Percentiles rank a stretch among this genome's conserved stretches.
Evolutionary conservation across 2,797 vertebrate genomes (phyloP).

Genomic region (Centroberyx gerrardi): DNA sequence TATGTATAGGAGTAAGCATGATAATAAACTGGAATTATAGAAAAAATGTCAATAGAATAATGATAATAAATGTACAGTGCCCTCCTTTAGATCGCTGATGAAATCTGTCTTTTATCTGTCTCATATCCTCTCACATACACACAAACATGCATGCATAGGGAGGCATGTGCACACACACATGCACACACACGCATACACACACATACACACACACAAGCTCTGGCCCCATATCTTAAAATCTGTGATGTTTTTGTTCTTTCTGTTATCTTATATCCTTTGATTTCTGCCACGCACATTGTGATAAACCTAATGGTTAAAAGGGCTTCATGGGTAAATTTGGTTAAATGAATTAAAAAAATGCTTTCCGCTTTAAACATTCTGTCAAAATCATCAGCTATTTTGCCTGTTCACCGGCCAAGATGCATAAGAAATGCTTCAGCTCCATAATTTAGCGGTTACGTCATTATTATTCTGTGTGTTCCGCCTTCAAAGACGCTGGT

Average conservation of each 20-base stretch:
- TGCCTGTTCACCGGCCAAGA: constrained; percentile 34
- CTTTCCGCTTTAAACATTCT: constrained; percentile 3
- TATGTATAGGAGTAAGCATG: neutral
- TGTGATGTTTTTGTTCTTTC: neutral
- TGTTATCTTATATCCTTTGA: neutral
- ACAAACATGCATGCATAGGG: neutral
- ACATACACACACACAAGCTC: neutral
- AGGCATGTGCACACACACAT: neutral
- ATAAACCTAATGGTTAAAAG: neutral
- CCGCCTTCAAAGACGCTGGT: constrained; percentile 40
- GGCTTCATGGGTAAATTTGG: neutral
- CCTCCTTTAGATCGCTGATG: neutral
- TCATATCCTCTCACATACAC: neutral
- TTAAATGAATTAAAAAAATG: neutral
- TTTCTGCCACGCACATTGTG: neutral
- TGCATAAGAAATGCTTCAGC: constrained; percentile 20
- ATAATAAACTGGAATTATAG: too few relatives aligned
- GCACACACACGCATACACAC: neutral
- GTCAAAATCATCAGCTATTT: constrained; percentile 29
- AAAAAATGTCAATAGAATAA: neutral
- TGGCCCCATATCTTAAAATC: too few relatives aligned
- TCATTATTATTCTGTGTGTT: constrained; percentile 49
- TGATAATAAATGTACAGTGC: neutral
- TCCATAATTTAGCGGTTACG: constrained; percentile 30
- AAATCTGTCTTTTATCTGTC: neutral